Evolutionary conservation across 2,797 vertebrate genomes (phyloP).

Genomic region (Buphagus erythrorhynchus): DNA sequence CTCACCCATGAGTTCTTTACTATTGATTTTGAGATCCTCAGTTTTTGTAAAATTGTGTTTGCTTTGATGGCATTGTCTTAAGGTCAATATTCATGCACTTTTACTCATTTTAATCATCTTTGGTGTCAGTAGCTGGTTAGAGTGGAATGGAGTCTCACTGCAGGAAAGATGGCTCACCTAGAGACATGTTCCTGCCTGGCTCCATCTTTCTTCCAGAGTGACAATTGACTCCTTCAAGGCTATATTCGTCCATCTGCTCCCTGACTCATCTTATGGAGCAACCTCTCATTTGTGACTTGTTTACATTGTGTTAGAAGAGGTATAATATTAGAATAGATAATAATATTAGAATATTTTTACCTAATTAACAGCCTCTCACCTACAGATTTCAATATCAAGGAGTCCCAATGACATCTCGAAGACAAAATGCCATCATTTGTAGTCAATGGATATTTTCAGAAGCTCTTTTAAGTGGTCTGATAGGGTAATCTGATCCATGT

Average conservation of each 20-base stretch:
- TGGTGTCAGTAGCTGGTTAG: not conserved
- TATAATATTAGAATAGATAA: not conserved
- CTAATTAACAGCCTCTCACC: not conserved
- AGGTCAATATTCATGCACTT: not conserved
- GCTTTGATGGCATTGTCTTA: not conserved
- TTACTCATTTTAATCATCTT: not conserved
- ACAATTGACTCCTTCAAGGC: not conserved
- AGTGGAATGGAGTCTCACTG: not conserved
- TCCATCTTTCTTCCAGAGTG: not conserved
- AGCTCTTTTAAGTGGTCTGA: not conserved
- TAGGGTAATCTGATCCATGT: not conserved
- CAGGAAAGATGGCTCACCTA: not conserved
- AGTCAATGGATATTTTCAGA: not conserved
- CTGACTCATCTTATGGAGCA: not conserved
- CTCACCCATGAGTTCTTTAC: not conserved
- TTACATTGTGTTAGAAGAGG: not conserved
- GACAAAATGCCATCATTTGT: not conserved
- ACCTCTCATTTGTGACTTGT: not conserved
- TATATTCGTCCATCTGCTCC: not conserved
- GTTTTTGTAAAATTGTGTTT: not conserved
- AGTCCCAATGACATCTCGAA: accelerated
- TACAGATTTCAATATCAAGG: not conserved
- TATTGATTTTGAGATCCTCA: not conserved
- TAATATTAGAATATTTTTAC: too few species aligned
- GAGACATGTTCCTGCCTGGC: accelerated